Base-by-base conservation (phyloP, 2,113 vertebrate species). In the Etheostoma spectabile region DNA sequence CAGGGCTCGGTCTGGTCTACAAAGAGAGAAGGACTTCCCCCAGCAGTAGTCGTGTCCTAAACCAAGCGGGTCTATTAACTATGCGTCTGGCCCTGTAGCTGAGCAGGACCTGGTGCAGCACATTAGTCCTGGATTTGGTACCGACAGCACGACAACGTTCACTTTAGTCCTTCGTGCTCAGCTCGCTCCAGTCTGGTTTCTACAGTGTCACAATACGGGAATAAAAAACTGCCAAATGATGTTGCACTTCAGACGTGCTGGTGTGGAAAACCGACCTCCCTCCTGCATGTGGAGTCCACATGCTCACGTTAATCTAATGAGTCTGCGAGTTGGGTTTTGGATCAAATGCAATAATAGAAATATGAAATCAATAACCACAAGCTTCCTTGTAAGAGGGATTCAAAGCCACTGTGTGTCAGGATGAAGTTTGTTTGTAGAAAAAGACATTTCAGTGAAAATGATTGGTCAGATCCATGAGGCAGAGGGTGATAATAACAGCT, bases 111-210 rank as follows among this genome's bases (percentile, higher is more conserved):
- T 18, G 21, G 51, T 57, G 69, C 24, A 21, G 57, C 55, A 45
- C 77, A 19, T 49, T 10, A 52, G 38, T 68, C 49, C 62, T 74
- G 61, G 67, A 74, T 87, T 88, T 84, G 73, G 61, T 83, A 56
- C 24, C 66, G 71, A 69, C 14, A 19, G 67, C 18, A 30, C 35
- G 3, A 22, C 24, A 71, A 51, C 51, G 65, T 60, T n/a, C 4
- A 63, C 60, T 12, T 42, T 5, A 38, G 13, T 30, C 12, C 61
- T 74, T 53, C 48, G 63, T 74, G 72, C 57, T 74, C 21, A 7
- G 65, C 59, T 53, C 45, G 64, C 45, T 6, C 14, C 42, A 53
- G 33, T 69, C 42, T 61, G 18, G 24, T 53, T 68, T 19, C 21
- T 64, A 0, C 51, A 53, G 57, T 68, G 70, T 53, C 3, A 60